A percentile compares a stretch with the other conserved stretches of the same genome.
Conservation (phyloP, 1,140 invertebrate species). For the Ceratosolen fusciceps region DNA sequence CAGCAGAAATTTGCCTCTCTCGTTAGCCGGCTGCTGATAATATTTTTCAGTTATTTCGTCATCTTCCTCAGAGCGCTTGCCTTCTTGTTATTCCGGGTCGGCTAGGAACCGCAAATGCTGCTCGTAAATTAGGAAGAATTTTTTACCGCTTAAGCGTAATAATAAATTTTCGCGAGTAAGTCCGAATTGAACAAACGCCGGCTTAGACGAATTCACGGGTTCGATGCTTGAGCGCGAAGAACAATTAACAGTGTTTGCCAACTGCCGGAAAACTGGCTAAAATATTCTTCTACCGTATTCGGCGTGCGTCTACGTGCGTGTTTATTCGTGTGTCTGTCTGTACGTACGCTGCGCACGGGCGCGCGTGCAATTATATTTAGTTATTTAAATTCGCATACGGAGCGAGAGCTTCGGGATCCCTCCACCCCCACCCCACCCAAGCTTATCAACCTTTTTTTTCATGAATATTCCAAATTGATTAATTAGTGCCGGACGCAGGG, state of each 20-base stretch:
- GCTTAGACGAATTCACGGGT: not conserved
- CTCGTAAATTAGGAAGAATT: not conserved
- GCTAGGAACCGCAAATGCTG: not conserved
- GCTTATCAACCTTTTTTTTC: conserved; percentile 22
- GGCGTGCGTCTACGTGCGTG: not conserved
- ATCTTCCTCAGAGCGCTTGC: not conserved
- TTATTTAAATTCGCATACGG: not conserved
- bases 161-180: not conserved
- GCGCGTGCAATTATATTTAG: not conserved
- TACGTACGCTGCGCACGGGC: not conserved
- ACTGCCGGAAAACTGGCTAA: not conserved
- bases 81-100: not conserved
- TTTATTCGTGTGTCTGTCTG: not conserved
- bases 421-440: not conserved
- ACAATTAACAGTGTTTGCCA: not conserved
- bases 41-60: not conserved
- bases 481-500: conserved; percentile 7
- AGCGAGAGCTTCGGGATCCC: not conserved
- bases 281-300: not conserved
- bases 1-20: not conserved
- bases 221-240: not conserved
- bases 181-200: not conserved
- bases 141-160: not conserved
- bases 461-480: conserved; percentile 39
- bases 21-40: not conserved